These are phyloP conservation scores for Motacilla tschutschensis DNA, from an alignment of 2,113 vertebrate genomes.

Conservation along the genomic window DNA sequence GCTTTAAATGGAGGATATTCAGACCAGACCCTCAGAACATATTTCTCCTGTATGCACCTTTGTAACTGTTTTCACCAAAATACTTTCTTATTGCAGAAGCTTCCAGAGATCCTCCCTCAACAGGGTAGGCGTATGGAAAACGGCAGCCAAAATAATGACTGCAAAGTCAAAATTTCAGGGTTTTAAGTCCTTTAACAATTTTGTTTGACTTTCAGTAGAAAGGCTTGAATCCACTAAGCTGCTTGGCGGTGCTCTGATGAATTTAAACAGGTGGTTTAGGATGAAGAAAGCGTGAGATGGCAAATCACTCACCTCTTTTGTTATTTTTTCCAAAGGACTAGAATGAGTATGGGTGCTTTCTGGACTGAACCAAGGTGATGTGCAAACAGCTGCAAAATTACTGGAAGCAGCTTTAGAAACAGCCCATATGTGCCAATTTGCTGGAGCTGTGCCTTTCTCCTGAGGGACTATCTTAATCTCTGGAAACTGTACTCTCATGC, in stretches of 20 bases:
- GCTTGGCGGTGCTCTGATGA: background rate
- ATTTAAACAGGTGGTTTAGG: background rate
- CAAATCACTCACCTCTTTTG: background rate
- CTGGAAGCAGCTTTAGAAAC: background rate
- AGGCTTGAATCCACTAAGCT: background rate
- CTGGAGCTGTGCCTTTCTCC: background rate
- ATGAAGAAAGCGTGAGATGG: background rate
- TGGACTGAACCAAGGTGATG: background rate
- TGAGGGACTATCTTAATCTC: background rate
- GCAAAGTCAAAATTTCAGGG: background rate
- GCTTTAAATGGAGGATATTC: background rate
- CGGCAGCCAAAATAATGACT: background rate
- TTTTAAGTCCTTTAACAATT: background rate
- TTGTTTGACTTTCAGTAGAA: background rate
- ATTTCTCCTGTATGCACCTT: background rate
- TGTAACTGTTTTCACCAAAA: background rate
- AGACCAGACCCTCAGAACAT: background rate
- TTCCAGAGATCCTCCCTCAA: background rate
- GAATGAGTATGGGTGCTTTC: background rate
- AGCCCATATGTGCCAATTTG: background rate
- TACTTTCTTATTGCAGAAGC: background rate
- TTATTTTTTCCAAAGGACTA: background rate
- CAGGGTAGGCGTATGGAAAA: background rate
- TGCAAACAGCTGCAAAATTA: background rate
- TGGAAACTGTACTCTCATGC: background rate